phyloP scores from a whole-genome alignment of 2,113 vertebrate genomes.

The Gavia stellata region DNA sequence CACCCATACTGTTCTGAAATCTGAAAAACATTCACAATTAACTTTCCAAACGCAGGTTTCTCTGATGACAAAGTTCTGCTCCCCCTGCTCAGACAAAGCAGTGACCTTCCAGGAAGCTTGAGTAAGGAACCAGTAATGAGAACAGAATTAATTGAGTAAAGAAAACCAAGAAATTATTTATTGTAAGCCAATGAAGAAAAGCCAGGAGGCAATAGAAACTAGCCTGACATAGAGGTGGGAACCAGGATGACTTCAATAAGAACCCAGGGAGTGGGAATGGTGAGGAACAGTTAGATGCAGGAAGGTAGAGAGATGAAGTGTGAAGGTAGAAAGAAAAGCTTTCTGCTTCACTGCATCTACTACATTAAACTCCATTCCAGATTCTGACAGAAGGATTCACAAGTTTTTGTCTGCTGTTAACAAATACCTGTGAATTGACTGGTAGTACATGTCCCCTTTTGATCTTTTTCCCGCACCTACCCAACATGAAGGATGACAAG shows the following conservation, averaged over 20 bases:
- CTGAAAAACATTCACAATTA: background rate
- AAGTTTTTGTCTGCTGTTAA: background rate
- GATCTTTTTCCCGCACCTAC: background rate
- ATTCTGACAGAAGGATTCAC: background rate
- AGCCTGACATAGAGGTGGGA: background rate
- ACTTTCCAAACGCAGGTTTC: background rate
- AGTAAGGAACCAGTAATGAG: background rate
- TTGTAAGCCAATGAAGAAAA: background rate
- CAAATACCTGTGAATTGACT: background rate
- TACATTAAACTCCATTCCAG: background rate
- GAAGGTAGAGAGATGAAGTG: background rate
- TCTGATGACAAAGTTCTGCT: background rate
- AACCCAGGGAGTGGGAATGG: background rate
- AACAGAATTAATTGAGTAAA: background rate
- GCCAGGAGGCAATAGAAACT: background rate
- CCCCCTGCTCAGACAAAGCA: background rate
- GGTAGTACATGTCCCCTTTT: background rate
- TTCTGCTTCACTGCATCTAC: background rate
- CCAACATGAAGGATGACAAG: background rate
- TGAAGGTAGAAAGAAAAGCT: background rate
- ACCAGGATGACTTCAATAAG: background rate
- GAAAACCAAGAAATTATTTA: background rate
- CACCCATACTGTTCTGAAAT: background rate
- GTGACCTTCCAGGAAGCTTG: background rate
- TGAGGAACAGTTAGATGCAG: background rate